These are phyloP conservation scores for Phaonia tiefii DNA, from an alignment of 2,888 invertebrate genomes.

Conservation along the genomic window DNA sequence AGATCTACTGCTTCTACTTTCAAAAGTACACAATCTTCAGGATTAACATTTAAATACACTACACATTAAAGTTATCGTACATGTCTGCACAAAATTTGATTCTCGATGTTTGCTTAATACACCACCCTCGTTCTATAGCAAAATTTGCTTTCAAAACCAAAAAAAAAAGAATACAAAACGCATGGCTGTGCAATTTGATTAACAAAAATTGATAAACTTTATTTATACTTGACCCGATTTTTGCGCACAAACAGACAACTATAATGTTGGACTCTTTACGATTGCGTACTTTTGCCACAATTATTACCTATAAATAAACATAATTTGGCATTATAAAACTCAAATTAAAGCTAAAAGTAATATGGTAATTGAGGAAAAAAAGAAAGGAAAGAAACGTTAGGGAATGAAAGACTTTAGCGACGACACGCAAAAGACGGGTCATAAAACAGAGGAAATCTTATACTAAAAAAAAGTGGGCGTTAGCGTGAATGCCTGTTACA, in stretches of 20 bases:
- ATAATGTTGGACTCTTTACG: too few species aligned
- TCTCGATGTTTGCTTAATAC: not conserved
- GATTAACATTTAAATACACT: too few species aligned
- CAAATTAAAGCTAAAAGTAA: not conserved
- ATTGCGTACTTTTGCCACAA: not conserved
- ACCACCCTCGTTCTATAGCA: not conserved
- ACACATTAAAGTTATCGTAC: too few species aligned
- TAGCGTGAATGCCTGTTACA: too few species aligned
- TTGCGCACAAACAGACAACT: not conserved
- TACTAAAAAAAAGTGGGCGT: too few species aligned
- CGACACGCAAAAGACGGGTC: not conserved
- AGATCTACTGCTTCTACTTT: too few species aligned
- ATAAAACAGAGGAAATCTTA: too few species aligned
- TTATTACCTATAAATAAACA: constrained; percentile 7
- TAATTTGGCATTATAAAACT: not conserved
- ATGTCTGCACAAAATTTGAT: too few species aligned
- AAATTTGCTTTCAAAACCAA: not conserved
- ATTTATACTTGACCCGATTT: not conserved
- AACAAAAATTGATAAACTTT: constrained; percentile 17
- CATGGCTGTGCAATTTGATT: not conserved
- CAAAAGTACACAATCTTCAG: too few species aligned
- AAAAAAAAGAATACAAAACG: not conserved
- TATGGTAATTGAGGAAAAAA: not conserved
- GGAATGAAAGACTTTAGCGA: not conserved
- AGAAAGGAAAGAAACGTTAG: not conserved